A percentile compares a stretch with the other conserved stretches of the same genome.
phyloP scores from a whole-genome alignment of 2,888 invertebrate species.

The Mythimna impura region DNA sequence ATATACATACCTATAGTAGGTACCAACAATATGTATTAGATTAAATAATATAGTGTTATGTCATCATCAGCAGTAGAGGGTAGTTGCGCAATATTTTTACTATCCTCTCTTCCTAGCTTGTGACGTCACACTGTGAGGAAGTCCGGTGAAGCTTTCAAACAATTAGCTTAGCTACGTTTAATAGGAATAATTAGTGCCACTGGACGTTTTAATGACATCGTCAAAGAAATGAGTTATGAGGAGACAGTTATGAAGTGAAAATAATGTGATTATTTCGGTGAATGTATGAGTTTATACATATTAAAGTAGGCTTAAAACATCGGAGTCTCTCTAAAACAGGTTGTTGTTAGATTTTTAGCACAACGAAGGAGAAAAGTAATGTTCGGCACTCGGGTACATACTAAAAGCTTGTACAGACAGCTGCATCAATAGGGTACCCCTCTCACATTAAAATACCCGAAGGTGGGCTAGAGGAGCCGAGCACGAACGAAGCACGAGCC shows the following conservation, averaged over 20 bases:
- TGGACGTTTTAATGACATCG: neutral
- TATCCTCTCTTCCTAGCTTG: conserved; percentile 14
- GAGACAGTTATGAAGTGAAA: neutral
- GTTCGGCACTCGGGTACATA: no score
- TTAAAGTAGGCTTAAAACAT: neutral
- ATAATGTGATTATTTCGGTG: neutral
- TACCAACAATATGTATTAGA: neutral
- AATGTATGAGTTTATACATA: no score
- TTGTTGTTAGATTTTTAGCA: no score
- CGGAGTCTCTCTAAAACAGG: no score
- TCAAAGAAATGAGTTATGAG: neutral
- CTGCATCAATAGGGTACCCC: no score
- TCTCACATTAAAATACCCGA: no score
- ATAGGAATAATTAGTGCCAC: conserved; percentile 10
- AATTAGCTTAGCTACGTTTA: conserved; percentile 23
- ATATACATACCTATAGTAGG: neutral
- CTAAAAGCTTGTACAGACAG: no score
- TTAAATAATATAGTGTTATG: conserved; percentile 31
- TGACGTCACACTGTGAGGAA: conserved; percentile 48
- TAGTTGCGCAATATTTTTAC: conserved; percentile 42
- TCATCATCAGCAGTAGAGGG: conserved; percentile 11
- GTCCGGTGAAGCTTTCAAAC: conserved; percentile 23
- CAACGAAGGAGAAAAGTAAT: no score
- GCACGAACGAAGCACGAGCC: no score
- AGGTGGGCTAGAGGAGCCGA: no score